A percentile compares a stretch with the other conserved stretches of the same genome.
phyloP scores from a whole-genome alignment of 2,888 invertebrate genomes.

The Cecidostiba fungosa region DNA sequence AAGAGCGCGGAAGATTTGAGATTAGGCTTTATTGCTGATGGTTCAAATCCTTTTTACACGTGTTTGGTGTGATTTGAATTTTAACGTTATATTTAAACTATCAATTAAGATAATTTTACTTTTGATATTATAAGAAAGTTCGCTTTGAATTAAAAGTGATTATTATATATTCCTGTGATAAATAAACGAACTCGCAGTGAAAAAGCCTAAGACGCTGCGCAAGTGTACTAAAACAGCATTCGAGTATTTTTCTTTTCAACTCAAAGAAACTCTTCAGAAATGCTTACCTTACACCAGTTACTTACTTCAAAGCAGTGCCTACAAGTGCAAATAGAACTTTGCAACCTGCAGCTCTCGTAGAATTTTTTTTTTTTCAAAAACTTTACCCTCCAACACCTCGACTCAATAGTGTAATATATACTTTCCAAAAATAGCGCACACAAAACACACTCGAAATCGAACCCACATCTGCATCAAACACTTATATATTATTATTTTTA shows the following conservation, averaged over 20 bases:
- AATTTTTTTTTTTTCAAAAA: background rate
- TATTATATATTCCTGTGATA: too few species aligned
- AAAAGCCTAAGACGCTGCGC: background rate
- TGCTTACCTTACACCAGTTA: background rate
- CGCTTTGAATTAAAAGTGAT: too few species aligned
- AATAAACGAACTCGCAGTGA: background rate
- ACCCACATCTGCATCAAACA: background rate
- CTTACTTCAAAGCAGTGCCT: background rate
- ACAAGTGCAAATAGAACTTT: slow-evolving; percentile 18
- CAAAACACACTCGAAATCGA: background rate
- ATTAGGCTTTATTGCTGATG: background rate
- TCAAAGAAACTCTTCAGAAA: background rate
- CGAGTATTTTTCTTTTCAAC: background rate
- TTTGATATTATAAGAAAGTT: too few species aligned
- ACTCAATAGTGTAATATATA: background rate
- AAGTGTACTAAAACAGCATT: slow-evolving; percentile 9
- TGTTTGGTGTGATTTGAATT: too few species aligned
- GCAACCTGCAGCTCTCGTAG: background rate
- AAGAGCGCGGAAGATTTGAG: background rate
- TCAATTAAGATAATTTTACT: too few species aligned
- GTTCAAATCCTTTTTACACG: too few species aligned
- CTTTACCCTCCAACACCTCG: background rate
- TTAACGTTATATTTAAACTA: too few species aligned
- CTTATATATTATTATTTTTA: slow-evolving; percentile 4
- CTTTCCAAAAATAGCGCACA: background rate